Conservation (phyloP, 1,140 invertebrate species). For the Cyclina sinensis region DNA sequence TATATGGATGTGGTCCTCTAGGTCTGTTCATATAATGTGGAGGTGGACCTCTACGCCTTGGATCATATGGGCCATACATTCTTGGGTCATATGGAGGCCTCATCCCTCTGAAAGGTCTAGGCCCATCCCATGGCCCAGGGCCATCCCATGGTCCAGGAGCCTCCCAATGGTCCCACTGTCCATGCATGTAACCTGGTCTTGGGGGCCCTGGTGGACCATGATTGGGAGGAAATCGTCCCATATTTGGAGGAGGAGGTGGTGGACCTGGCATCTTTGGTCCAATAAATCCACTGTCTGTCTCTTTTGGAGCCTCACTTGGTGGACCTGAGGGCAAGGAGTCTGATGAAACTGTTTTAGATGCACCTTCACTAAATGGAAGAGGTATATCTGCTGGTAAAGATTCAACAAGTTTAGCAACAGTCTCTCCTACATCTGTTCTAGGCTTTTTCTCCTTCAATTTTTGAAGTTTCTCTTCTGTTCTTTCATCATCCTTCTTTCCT, state of each 20-base stretch:
- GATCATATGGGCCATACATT: constrained; percentile 65
- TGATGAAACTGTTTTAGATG: constrained; percentile 59
- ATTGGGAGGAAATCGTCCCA: constrained; percentile 54
- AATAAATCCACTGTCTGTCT: constrained; percentile 59
- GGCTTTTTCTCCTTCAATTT: constrained; percentile 72
- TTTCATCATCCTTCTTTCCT: constrained; percentile 68
- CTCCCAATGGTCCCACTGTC: constrained; percentile 63
- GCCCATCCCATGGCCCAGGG: constrained; percentile 39
- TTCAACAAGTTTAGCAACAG: constrained; percentile 58
- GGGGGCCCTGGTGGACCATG: constrained; percentile 57
- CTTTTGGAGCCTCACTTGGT: constrained; percentile 54
- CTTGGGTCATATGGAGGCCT: constrained; percentile 59
- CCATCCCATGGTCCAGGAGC: constrained; percentile 51
- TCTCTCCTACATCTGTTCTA: constrained; percentile 63
- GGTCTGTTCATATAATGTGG: constrained; percentile 65
- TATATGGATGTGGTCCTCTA: constrained; percentile 53
- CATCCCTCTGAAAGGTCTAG: constrained; percentile 56
- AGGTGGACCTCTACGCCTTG: constrained; percentile 46
- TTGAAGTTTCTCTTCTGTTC: constrained; percentile 65
- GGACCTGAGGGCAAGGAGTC: constrained; percentile 62
- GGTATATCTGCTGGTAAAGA: constrained; percentile 61
- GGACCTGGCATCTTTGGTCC: constrained; percentile 62
- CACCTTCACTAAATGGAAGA: constrained; percentile 65
- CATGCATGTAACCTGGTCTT: constrained; percentile 47
- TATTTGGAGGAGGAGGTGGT: constrained; percentile 55